Evolutionary conservation across 1,140 invertebrate genomes (phyloP), one percentile per base, ranked within the genome.

Genomic region (Marisa cornuarietis): DNA sequence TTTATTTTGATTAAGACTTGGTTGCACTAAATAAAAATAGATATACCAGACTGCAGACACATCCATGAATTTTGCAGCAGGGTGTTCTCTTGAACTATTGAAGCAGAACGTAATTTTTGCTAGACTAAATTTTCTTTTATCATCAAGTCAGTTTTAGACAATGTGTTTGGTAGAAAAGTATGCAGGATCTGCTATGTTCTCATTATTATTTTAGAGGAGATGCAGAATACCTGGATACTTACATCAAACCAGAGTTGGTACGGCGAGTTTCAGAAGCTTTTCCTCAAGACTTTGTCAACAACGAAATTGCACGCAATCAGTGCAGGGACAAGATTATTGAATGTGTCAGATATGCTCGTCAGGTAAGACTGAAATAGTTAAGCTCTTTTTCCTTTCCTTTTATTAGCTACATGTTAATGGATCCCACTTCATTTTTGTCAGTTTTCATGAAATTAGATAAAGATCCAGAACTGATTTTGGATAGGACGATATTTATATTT

Each of bases 201-300:
- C 63, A 76, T 42, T 76, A 16, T 42, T 71, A 18, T 65, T 77
- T 71, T 76, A 81, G 80, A 71, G 58, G 68, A 10, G 76, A 76
- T 24, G 22, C 51, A 22, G 52, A 81, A 16, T 78, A 79, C 52
- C 31, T 88, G 78, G 90, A 91, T 79, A 88, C 87, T 58, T 88
- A 87, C 73, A 78, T 92, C 18, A 92, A 91, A 83, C 90, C 90
- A 76, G 90, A 92, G 79, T 74, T 92, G 31, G 87, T 88, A 24
- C 88, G 87, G 51, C 88, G 89, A 84, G 90, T 92, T 26, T 83
- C 74, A 13, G 85, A 90, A 74, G 85, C 84, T 11, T 92, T 90
- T 82, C 88, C 88, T 1, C 84, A 89, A 80, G 84, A 87, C 54
- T 87, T 88, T 71, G 85, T 85, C 80, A 87, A 90, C 10, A 87